phyloP scores from a whole-genome alignment of 2,113 vertebrate species.

The Nyctereutes procyonoides region DNA sequence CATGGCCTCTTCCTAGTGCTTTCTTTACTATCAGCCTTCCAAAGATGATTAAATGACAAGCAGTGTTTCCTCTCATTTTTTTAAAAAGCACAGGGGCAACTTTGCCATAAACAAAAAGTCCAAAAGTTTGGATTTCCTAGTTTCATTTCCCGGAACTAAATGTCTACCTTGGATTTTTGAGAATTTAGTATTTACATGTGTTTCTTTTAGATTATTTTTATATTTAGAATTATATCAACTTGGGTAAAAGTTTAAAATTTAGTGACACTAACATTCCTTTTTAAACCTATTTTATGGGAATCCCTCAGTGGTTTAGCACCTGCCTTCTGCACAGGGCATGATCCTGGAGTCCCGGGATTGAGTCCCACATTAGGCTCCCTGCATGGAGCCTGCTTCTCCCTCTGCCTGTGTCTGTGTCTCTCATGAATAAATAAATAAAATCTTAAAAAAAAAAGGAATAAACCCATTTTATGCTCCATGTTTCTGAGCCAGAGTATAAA shows the following conservation, averaged over 20 bases:
- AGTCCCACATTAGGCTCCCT: no score
- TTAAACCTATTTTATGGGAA: not conserved
- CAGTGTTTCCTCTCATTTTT: constrained; percentile 11
- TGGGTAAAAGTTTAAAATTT: constrained; percentile 39
- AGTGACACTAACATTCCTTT: not conserved
- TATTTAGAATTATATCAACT: constrained; percentile 24
- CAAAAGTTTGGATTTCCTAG: not conserved
- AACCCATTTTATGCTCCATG: not conserved
- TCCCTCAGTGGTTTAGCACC: no score
- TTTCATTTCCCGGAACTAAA: constrained; percentile 41
- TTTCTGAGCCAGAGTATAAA: not conserved
- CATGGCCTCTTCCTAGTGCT: not conserved
- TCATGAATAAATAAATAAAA: no score
- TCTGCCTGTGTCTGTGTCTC: no score
- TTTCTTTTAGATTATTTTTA: constrained; percentile 41
- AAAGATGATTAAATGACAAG: constrained; percentile 45
- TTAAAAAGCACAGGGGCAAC: not conserved
- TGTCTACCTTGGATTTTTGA: constrained; percentile 25
- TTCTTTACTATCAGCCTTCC: constrained; percentile 23
- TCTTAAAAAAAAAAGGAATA: no score
- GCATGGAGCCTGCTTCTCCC: no score
- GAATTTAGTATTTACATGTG: not conserved
- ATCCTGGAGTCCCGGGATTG: no score
- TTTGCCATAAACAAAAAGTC: constrained; percentile 20
- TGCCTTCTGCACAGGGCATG: no score